Evolutionary conservation across 2,797 vertebrate species (phyloP).

Genomic region (Pelodytes ibericus): DNA sequence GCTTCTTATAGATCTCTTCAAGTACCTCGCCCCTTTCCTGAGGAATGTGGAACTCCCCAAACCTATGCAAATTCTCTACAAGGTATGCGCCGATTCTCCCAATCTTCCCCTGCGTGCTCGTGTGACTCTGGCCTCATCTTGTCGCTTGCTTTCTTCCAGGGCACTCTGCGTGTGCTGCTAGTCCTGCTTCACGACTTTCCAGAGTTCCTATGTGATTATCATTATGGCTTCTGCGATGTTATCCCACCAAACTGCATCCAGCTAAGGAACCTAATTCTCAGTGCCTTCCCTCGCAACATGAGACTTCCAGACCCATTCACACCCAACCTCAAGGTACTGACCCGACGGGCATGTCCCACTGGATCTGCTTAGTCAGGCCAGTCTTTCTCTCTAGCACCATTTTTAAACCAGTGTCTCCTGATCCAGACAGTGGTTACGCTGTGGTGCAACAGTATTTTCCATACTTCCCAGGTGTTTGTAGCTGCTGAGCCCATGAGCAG

Average conservation of each 20-base stretch:
- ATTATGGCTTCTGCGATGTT: conserved; percentile 98
- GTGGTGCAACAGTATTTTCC: conserved; percentile 10
- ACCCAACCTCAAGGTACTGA: conserved; percentile 93
- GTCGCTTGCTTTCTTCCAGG: conserved; percentile 69
- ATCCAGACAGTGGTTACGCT: conserved; percentile 26
- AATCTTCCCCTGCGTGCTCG: neutral
- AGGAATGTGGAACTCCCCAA: conserved; percentile 99
- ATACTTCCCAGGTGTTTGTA: neutral
- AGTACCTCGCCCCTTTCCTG: conserved; percentile 96
- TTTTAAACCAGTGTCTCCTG: conserved; percentile 18
- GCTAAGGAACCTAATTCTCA: conserved; percentile 97
- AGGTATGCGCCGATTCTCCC: conserved; percentile 78
- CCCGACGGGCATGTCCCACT: neutral
- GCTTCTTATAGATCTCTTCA: conserved; percentile 96
- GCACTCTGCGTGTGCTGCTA: conserved; percentile 93
- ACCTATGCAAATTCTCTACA: conserved; percentile 99
- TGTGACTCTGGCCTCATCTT: neutral
- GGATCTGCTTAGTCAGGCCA: too few relatives aligned
- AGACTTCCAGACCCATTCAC: conserved; percentile 98
- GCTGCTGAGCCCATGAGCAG: neutral
- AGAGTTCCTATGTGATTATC: conserved; percentile 98
- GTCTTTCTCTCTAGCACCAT: too few relatives aligned
- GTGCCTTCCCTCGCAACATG: conserved; percentile 99
- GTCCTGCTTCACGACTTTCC: conserved; percentile 98
- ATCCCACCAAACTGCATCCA: conserved; percentile 99